These are phyloP conservation scores for Epinotia bilunana DNA, from an alignment of 2,888 invertebrate species.

Conservation along the genomic window DNA sequence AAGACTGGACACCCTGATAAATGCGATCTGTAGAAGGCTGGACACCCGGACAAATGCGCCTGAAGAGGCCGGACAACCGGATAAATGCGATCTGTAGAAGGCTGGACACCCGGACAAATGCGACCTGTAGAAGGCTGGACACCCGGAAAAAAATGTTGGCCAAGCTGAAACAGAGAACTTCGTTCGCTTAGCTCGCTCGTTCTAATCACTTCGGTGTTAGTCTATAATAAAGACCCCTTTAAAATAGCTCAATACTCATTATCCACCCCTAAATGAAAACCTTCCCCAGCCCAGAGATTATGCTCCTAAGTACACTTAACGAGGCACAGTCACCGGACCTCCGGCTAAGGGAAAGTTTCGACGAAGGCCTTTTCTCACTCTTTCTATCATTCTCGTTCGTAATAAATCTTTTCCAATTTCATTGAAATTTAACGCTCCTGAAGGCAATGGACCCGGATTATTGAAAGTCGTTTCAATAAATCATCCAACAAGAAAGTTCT, in stretches of 20 bases:
- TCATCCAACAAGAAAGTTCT: slow-evolving; percentile 56
- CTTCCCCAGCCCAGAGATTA: neutral
- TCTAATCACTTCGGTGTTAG: no score
- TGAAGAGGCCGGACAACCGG: no score
- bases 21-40: no score
- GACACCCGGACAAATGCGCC: no score
- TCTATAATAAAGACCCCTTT: neutral
- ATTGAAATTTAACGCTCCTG: slow-evolving; percentile 57
- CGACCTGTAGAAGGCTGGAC: no score
- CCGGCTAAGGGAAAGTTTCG: slow-evolving; percentile 46
- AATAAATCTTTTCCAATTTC: slow-evolving; percentile 57
- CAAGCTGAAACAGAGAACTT: no score
- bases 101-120: no score
- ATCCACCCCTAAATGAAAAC: neutral
- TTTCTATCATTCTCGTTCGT: slow-evolving; percentile 46
- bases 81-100: no score
- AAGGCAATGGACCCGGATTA: slow-evolving; percentile 54
- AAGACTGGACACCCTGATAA: no score
- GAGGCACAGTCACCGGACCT: slow-evolving; percentile 24
- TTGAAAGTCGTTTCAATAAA: slow-evolving; percentile 54
- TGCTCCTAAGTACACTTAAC: slow-evolving; percentile 23
- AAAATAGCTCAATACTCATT: neutral
- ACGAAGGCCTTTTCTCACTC: slow-evolving; percentile 48
- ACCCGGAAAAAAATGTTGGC: no score
- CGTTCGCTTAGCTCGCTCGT: no score